A percentile compares a stretch with the other conserved stretches of the same genome.
Evolutionary conservation across 2,888 invertebrate genomes (phyloP).

Genomic region (Orthonychiurus folsomi): DNA sequence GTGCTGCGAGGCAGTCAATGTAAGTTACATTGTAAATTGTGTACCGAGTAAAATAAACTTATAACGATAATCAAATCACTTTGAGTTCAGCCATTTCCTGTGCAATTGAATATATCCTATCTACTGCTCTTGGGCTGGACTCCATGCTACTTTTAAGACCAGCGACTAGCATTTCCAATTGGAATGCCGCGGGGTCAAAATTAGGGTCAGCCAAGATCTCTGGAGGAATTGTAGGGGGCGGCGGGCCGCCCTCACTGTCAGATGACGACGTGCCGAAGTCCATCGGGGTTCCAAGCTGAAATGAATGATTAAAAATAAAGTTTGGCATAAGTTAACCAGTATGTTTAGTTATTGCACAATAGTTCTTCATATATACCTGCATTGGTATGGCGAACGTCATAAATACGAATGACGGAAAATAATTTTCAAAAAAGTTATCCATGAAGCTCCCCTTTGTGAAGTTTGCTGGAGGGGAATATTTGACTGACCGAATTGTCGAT

Average conservation of each 20-base stretch:
- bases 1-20: too few species aligned
- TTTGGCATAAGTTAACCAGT: too few species aligned
- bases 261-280: background rate
- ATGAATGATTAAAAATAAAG: too few species aligned
- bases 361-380: too few species aligned
- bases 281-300: background rate
- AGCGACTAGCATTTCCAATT: conserved; percentile 1
- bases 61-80: conserved; percentile 5
- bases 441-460: conserved; percentile 25
- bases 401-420: conserved; percentile 20
- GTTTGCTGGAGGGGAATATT: conserved; percentile 20
- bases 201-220: too few species aligned
- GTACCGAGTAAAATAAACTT: too few species aligned
- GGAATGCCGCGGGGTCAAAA: background rate
- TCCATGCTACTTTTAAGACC: conserved; percentile 13
- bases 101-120: conserved; percentile 18
- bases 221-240: background rate
- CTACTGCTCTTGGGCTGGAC: conserved; percentile 20
- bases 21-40: too few species aligned
- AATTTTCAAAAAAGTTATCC: conserved; percentile 20
- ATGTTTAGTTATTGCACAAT: background rate
- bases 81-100: conserved; percentile 19
- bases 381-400: conserved; percentile 35
- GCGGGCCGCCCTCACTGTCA: background rate
- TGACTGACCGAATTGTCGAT: conserved; percentile 18